Evolutionary conservation across 2,113 vertebrate genomes (phyloP).

Genomic region (Macquaria ambigua): DNA sequence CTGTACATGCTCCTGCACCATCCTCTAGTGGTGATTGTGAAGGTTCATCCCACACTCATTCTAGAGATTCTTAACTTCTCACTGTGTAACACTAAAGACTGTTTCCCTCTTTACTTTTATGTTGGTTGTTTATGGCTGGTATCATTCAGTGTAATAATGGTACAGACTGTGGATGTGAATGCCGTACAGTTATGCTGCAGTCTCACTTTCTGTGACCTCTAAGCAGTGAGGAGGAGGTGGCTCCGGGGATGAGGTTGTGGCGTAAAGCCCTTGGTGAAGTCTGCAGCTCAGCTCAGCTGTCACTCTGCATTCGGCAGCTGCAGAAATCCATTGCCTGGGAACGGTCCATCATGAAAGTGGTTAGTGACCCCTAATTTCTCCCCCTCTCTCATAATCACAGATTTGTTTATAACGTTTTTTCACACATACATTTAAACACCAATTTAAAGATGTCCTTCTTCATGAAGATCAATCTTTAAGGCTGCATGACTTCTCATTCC

Average conservation of each 20-base stretch:
- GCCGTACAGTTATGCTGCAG: conserved; percentile 60
- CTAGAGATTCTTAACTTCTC: not conserved
- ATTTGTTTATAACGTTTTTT: conserved; percentile 26
- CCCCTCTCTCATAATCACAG: not conserved
- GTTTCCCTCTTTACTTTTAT: not conserved
- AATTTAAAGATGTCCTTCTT: not conserved
- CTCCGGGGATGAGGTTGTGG: conserved; percentile 94
- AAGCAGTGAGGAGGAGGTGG: conserved; percentile 90
- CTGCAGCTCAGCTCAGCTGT: conserved; percentile 94
- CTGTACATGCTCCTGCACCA: conserved; percentile 92
- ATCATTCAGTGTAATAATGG: conserved; percentile 23
- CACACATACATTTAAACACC: too few relatives aligned
- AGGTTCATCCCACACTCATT: not conserved
- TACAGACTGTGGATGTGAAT: not conserved
- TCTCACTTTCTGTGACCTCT: conserved; percentile 47
- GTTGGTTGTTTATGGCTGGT: not conserved
- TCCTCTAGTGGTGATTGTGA: conserved; percentile 64
- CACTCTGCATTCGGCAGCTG: conserved; percentile 96
- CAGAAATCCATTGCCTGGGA: conserved; percentile 98
- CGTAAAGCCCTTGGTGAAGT: conserved; percentile 92
- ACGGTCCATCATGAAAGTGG: conserved; percentile 98
- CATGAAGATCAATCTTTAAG: not conserved
- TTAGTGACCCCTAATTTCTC: conserved; percentile 76
- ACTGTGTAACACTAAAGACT: too few relatives aligned
- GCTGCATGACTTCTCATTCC: not conserved